Evolutionary conservation across 2,888 invertebrate genomes (phyloP).

Genomic region (Volucella bombylans): DNA sequence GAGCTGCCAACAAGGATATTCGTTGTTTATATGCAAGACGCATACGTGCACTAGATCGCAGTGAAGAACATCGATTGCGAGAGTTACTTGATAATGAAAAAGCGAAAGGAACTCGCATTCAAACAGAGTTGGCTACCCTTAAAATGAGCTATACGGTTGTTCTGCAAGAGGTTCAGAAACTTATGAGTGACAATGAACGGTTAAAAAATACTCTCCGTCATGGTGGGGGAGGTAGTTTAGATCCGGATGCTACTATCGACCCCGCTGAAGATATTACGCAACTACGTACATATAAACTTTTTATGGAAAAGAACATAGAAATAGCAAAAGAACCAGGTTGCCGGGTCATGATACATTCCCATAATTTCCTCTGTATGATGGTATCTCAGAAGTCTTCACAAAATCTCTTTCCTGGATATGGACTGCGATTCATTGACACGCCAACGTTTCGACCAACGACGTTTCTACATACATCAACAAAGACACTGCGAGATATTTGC

Average conservation of each 20-base stretch:
- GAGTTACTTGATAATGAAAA: conserved; percentile 85
- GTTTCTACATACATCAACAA: conserved; percentile 89
- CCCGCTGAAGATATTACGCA: conserved; percentile 12
- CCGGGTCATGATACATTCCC: conserved; percentile 89
- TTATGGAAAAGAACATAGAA: conserved; percentile 86
- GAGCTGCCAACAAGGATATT: conserved; percentile 87
- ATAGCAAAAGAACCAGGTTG: conserved; percentile 88
- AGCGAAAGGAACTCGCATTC: conserved; percentile 84
- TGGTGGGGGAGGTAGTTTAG: conserved; percentile 25
- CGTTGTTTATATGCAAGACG: conserved; percentile 91
- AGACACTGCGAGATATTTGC: conserved; percentile 90
- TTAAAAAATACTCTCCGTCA: conserved; percentile 76
- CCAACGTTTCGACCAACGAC: conserved; percentile 86
- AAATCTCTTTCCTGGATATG: conserved; percentile 89
- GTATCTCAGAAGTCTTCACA: conserved; percentile 90
- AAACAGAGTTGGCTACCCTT: conserved; percentile 85
- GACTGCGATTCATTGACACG: conserved; percentile 88
- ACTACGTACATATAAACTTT: conserved; percentile 79
- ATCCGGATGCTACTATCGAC: not conserved
- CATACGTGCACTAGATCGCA: conserved; percentile 89
- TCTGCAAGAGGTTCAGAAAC: conserved; percentile 74
- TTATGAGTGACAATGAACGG: conserved; percentile 78
- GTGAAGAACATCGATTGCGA: conserved; percentile 87
- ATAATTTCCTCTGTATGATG: conserved; percentile 86
- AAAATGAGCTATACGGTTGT: conserved; percentile 77